phyloP scores from a whole-genome alignment of 2,797 vertebrate species.

The Liasis olivaceus region DNA sequence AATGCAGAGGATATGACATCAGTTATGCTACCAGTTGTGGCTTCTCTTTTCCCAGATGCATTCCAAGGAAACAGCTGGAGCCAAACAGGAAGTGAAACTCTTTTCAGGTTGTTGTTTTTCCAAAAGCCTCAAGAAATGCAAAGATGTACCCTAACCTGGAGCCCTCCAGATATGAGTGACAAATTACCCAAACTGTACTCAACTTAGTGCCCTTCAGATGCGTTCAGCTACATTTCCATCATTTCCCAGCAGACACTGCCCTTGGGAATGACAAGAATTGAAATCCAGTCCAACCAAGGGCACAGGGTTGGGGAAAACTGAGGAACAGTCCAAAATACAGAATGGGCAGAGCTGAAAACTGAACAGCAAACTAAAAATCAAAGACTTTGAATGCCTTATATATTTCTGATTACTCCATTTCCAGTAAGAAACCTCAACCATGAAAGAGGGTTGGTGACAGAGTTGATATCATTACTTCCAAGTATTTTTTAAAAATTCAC shows the following conservation, averaged over 20 bases:
- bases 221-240: background rate
- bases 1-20: background rate
- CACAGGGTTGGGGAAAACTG: background rate
- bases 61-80: background rate
- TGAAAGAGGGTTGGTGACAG: background rate
- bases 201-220: background rate
- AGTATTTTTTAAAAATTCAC: background rate
- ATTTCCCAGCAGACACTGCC: background rate
- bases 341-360: background rate
- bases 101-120: background rate
- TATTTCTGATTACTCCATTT: background rate
- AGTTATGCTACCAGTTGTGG: background rate
- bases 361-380: background rate
- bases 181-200: background rate
- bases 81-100: background rate
- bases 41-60: slow-evolving; percentile 11
- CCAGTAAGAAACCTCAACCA: background rate
- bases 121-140: background rate
- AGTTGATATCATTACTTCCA: background rate
- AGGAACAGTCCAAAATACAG: background rate
- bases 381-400: background rate
- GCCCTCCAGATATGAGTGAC: background rate
- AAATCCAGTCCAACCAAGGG: background rate
- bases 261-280: background rate
- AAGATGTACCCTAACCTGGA: background rate